Evolutionary conservation across 2,113 vertebrate genomes (phyloP), one percentile per base, ranked within the genome.

Genomic region (Oriolus oriolus): DNA sequence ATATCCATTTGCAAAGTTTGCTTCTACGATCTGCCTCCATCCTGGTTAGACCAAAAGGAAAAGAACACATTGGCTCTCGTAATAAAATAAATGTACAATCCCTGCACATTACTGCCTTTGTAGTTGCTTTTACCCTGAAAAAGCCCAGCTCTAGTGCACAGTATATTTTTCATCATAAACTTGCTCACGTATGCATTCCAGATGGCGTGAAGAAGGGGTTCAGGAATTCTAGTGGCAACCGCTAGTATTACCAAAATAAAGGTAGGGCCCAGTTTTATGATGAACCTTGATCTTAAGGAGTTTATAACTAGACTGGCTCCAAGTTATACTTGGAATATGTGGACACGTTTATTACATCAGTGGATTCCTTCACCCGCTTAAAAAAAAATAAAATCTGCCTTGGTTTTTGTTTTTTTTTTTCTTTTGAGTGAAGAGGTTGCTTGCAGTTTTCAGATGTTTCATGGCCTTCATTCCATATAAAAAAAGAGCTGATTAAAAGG

Each of bases 261-360:
- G 90, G 96, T 92, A 95, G 63, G 93, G 95, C 89, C 87, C 74
- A 59, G 90, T 97, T 96, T 96, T 97, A 97, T 89, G 81, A 87
- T 91, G 93, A 97, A 96, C 89, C 96, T 97, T 97, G 97, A 96
- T 97, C 96, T 97, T 93, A 94, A 97, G 93, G 94, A 97, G 90
- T 97, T 96, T 97, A 96, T 97, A 97, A 96, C 82, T 63, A 90
- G 50, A 11, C 80, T 95, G 90, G 92, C 93, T 97, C 95, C 95
- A 97, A 95, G 85, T 89, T 93, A 87, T 75, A 77, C 93, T 94
- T 96, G 88, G 95, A 96, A 91, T 96, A 95, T 65, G 68, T 57
- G 87, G 76, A 83, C 95, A 74, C 16, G 87, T 88, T 96, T 96
- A 95, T 95, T 96, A 96, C 90, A 93, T 94, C 92, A 93, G 88